These are phyloP conservation scores for Pipistrellus pipistrellus DNA, from an alignment of 2,797 vertebrate genomes.

Conservation along the genomic window DNA sequence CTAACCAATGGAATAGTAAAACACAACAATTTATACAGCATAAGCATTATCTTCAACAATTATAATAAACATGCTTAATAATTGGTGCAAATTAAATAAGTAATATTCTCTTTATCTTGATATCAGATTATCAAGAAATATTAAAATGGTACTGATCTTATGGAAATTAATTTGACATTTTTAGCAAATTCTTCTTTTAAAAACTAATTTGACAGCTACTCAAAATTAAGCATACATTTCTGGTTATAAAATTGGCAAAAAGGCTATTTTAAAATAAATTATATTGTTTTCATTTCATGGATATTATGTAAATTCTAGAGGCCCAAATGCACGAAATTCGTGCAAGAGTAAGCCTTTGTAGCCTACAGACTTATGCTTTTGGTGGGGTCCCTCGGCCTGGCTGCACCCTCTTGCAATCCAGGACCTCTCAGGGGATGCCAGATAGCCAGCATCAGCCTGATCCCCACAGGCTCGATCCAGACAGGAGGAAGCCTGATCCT, in stretches of 20 bases:
- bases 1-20: not conserved
- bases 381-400: too few species aligned
- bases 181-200: not conserved
- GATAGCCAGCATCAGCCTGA: too few species aligned
- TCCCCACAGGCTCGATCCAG: too few species aligned
- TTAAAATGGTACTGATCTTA: not conserved
- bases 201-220: not conserved
- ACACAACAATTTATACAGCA: not conserved
- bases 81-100: conserved; percentile 32
- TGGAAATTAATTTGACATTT: conserved; percentile 33
- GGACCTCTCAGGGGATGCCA: too few species aligned
- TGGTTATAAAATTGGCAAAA: conserved; percentile 20
- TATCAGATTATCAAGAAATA: not conserved
- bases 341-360: too few species aligned
- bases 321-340: too few species aligned
- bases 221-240: not conserved
- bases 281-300: not conserved
- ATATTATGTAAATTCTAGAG: not conserved
- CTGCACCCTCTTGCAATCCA: too few species aligned
- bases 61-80: not conserved
- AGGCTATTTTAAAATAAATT: conserved; percentile 19
- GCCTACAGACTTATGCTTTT: too few species aligned
- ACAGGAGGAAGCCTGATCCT: too few species aligned
- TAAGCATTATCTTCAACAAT: not conserved
- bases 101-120: not conserved